These are phyloP conservation scores for Chlorospingus semifuscus DNA, from an alignment of 2,797 vertebrate species.

Conservation along the genomic window DNA sequence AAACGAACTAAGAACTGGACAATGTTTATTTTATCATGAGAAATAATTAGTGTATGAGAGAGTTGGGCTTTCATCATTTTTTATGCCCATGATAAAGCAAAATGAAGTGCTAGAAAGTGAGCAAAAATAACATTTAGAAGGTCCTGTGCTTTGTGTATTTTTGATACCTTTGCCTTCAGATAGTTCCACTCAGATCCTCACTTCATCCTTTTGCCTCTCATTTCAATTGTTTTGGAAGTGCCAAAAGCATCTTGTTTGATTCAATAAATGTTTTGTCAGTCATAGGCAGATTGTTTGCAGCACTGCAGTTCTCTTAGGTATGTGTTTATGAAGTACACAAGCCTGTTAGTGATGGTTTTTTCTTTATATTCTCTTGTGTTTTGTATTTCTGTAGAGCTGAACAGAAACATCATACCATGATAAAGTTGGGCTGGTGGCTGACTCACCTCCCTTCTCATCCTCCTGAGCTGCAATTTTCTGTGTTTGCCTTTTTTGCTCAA, in stretches of 20 bases:
- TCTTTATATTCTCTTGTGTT: conserved; percentile 5
- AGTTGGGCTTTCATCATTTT: background rate
- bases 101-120: background rate
- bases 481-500: background rate
- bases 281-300: conserved; percentile 23
- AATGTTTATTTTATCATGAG: background rate
- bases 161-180: background rate
- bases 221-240: conserved; percentile 6
- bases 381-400: conserved; percentile 14
- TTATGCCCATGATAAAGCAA: background rate
- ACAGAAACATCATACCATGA: background rate
- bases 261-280: conserved; percentile 54
- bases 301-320: conserved; percentile 2
- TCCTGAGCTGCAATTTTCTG: background rate
- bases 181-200: background rate
- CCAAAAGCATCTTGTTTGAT: conserved; percentile 45
- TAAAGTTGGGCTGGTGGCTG: background rate
- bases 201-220: background rate
- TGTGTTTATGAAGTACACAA: conserved; percentile 23
- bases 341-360: conserved; percentile 1
- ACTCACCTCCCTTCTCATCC: background rate
- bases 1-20: background rate
- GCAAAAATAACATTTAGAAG: background rate
- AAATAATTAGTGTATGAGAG: background rate
- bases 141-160: background rate